Evolutionary conservation across 2,888 invertebrate species (phyloP).

Genomic region (Cephus nigrinus): DNA sequence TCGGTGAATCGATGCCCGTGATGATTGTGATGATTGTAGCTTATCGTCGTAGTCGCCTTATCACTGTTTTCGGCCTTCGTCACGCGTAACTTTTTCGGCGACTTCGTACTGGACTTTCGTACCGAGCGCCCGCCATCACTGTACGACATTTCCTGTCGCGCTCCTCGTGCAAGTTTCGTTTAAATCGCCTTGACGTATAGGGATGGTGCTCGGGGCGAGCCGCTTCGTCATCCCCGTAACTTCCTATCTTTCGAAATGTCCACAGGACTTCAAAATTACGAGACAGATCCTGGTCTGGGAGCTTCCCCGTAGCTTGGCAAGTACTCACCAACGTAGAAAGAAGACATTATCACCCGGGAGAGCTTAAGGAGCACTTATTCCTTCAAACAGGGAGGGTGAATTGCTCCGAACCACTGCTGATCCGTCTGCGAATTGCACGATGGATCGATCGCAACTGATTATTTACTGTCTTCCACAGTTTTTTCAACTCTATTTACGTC

Average conservation of each 20-base stretch:
- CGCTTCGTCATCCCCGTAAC: slow-evolving; percentile 5
- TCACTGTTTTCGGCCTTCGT: slow-evolving; percentile 60
- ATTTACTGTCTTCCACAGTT: neutral
- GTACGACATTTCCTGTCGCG: slow-evolving; percentile 61
- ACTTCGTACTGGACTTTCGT: slow-evolving; percentile 66
- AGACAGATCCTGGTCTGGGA: neutral
- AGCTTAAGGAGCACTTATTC: neutral
- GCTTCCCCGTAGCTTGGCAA: neutral
- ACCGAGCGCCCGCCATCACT: slow-evolving; percentile 66
- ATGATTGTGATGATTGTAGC: slow-evolving; percentile 49
- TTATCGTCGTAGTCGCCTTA: slow-evolving; percentile 60
- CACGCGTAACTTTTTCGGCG: slow-evolving; percentile 66
- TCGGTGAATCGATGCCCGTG: slow-evolving; percentile 48
- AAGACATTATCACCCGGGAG: neutral
- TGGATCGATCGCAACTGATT: neutral
- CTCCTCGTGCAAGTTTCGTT: slow-evolving; percentile 15
- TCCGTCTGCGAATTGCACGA: neutral
- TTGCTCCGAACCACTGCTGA: neutral
- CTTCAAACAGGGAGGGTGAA: neutral
- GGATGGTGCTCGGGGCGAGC: neutral
- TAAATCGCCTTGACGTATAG: neutral
- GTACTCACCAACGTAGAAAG: neutral
- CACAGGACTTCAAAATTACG: neutral
- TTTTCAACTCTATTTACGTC: neutral
- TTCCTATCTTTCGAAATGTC: neutral